These are phyloP conservation scores for Zaprionus kolodkinae DNA, from an alignment of 1,140 invertebrate species.

Conservation along the genomic window DNA sequence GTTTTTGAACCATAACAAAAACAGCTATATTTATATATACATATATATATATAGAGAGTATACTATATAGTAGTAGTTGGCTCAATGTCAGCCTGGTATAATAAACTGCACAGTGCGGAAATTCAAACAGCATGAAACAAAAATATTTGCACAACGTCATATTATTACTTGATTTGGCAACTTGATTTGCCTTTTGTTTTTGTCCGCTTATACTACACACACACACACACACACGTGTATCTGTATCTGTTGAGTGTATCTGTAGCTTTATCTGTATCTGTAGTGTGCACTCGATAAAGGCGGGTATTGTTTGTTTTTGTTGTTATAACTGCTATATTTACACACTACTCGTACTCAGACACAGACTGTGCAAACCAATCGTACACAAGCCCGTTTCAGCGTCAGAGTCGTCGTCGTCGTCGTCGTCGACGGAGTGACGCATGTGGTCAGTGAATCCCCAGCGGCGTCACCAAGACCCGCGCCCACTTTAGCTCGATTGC, in stretches of 20 bases:
- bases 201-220: slow-evolving; percentile 16
- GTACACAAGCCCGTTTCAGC: slow-evolving; percentile 7
- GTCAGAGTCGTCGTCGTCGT: too few relatives aligned
- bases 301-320: slow-evolving; percentile 37
- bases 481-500: slow-evolving; percentile 37
- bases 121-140: slow-evolving; percentile 52
- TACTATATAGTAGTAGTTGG: slow-evolving; percentile 34
- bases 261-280: background rate
- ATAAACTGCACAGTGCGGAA: slow-evolving; percentile 47
- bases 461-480: slow-evolving; percentile 54
- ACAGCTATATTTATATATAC: background rate
- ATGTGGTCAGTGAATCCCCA: slow-evolving; percentile 62
- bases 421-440: slow-evolving; percentile 46
- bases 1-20: slow-evolving; percentile 65
- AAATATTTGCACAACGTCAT: slow-evolving; percentile 53
- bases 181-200: slow-evolving; percentile 50
- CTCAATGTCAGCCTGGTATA: slow-evolving; percentile 48
- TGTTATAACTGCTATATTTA: slow-evolving; percentile 55
- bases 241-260: background rate
- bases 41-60: too few relatives aligned
- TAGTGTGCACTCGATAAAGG: slow-evolving; percentile 6
- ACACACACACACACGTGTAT: background rate
- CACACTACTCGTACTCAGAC: slow-evolving; percentile 31
- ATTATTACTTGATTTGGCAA: slow-evolving; percentile 57
- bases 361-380: slow-evolving; percentile 23